Evolutionary conservation across 2,888 invertebrate species (phyloP).

Genomic region (Hirtodrosophila histrioides): DNA sequence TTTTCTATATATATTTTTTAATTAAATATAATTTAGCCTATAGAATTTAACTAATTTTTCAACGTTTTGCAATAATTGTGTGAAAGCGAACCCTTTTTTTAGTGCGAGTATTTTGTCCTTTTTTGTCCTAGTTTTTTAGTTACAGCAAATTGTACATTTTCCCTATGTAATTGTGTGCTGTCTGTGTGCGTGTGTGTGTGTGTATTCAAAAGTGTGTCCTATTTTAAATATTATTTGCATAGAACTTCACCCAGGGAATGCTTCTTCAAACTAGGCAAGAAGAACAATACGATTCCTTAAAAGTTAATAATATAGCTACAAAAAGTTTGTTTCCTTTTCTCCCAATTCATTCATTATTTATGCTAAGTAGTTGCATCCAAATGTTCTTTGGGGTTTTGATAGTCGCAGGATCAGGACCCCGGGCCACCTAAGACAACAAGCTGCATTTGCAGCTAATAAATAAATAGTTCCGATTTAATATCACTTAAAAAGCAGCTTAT

Average conservation of each 20-base stretch:
- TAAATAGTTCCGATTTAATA: slow-evolving; percentile 15
- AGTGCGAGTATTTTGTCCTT: too few species aligned
- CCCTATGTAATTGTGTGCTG: slow-evolving; percentile 16
- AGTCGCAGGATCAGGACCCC: neutral
- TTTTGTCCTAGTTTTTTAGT: slow-evolving; percentile 1
- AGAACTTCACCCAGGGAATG: slow-evolving; percentile 13
- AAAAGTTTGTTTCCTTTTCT: neutral
- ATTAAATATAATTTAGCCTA: slow-evolving; percentile 18
- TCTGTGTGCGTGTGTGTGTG: neutral
- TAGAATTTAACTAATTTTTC: slow-evolving; percentile 3
- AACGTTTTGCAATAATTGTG: slow-evolving; percentile 7
- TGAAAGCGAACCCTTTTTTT: too few species aligned
- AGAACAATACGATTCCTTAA: slow-evolving; percentile 10
- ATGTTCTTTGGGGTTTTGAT: slow-evolving; percentile 4
- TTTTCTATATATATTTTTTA: slow-evolving; percentile 27
- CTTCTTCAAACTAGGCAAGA: slow-evolving; percentile 3
- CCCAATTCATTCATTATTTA: slow-evolving; percentile 4
- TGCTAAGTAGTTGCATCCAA: slow-evolving; percentile 23
- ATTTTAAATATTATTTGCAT: neutral
- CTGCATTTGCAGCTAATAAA: slow-evolving; percentile 7
- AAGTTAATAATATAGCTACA: slow-evolving; percentile 2
- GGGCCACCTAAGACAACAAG: slow-evolving; percentile 31
- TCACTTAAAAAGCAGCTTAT: neutral
- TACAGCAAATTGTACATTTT: slow-evolving; percentile 3
- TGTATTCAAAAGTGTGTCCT: neutral